Evolutionary conservation across 2,113 vertebrate genomes (phyloP).

Genomic region (Cranoglanis bouderius): DNA sequence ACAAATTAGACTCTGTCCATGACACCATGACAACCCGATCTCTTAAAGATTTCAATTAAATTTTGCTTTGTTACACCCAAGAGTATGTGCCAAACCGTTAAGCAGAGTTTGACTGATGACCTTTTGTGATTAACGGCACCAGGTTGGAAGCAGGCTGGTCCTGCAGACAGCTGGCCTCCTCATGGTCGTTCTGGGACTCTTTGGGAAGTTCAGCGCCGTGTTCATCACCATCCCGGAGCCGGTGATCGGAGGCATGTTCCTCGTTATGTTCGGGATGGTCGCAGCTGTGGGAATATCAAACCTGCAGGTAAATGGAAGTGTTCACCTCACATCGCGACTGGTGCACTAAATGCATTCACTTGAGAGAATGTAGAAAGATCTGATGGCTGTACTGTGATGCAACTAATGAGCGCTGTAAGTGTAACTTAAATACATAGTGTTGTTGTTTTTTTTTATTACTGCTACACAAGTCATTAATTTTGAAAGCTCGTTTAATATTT

Average conservation of each 20-base stretch:
- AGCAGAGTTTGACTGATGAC: not conserved
- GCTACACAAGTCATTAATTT: not conserved
- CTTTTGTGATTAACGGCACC: not conserved
- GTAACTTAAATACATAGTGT: not conserved
- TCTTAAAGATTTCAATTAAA: not conserved
- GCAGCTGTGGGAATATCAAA: slow-evolving; percentile 79
- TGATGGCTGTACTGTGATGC: not conserved
- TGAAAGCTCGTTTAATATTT: not conserved
- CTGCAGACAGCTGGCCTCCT: slow-evolving; percentile 74
- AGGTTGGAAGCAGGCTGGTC: slow-evolving; percentile 80
- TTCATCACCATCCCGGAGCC: slow-evolving; percentile 81
- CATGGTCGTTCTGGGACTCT: slow-evolving; percentile 76
- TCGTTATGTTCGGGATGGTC: slow-evolving; percentile 83
- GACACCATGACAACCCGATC: not conserved
- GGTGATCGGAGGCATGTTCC: slow-evolving; percentile 81
- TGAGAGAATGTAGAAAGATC: not conserved
- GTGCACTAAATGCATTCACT: not conserved
- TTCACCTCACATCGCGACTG: not conserved
- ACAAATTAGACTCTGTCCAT: not conserved
- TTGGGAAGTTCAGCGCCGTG: slow-evolving; percentile 79
- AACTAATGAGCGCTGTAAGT: not conserved
- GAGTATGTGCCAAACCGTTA: not conserved
- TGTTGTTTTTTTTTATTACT: not conserved
- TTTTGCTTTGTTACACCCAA: not conserved
- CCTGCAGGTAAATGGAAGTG: slow-evolving; percentile 70